phyloP scores from a whole-genome alignment of 2,113 vertebrate species.

The Oostethus manadensis region DNA sequence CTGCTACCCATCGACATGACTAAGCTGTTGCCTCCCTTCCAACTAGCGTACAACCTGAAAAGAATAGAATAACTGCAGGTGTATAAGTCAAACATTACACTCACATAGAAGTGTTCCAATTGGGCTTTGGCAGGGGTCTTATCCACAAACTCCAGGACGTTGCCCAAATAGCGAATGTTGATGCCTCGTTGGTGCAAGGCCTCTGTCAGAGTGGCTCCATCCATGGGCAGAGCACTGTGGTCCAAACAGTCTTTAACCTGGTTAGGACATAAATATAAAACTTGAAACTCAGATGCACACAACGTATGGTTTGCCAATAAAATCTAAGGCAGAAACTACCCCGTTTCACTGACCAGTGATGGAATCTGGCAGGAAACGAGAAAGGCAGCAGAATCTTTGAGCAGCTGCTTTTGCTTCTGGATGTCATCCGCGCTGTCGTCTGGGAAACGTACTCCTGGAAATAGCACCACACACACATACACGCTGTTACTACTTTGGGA shows the following conservation, averaged over 20 bases:
- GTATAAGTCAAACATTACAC: conserved; percentile 33
- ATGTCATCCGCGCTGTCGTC: conserved; percentile 84
- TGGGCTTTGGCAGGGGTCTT: conserved; percentile 81
- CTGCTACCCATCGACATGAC: not conserved
- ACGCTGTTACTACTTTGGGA: not conserved
- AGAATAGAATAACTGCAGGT: not conserved
- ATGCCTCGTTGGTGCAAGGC: conserved; percentile 94
- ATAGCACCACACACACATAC: not conserved
- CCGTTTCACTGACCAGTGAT: conserved; percentile 79
- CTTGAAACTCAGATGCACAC: not conserved
- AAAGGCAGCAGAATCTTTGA: conserved; percentile 92
- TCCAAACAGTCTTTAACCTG: conserved; percentile 97
- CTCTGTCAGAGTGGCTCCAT: conserved; percentile 87
- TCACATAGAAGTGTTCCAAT: conserved; percentile 91
- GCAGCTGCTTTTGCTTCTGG: conserved; percentile 91
- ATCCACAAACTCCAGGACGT: conserved; percentile 82
- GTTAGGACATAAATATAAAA: not conserved
- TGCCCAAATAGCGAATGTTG: conserved; percentile 92
- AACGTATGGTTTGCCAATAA: not conserved
- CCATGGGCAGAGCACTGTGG: conserved; percentile 90
- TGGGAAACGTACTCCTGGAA: conserved; percentile 87
- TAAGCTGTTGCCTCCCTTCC: not conserved
- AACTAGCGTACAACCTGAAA: too few relatives aligned
- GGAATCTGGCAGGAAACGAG: conserved; percentile 93
- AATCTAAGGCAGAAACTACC: not conserved